Conservation (phyloP, 2,113 vertebrate species). For the Cebus imitator region DNA sequence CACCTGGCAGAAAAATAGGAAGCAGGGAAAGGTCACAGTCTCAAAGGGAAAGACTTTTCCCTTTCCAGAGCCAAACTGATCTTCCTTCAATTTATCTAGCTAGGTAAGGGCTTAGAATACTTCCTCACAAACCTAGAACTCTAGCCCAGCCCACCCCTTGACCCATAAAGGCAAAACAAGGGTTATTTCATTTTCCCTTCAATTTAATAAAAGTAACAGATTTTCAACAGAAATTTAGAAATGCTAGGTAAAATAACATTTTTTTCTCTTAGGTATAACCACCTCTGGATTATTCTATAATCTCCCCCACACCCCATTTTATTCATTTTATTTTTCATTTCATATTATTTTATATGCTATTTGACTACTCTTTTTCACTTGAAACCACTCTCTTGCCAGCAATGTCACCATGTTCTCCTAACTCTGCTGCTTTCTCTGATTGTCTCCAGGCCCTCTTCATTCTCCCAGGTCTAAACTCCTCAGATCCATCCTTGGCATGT, state of each 20-base stretch:
- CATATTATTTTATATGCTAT: neutral
- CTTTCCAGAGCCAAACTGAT: neutral
- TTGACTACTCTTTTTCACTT: neutral
- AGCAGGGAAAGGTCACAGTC: neutral
- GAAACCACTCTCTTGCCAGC: neutral
- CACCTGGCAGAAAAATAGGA: slow-evolving; percentile 84
- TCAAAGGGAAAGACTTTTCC: neutral
- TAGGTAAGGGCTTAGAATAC: neutral
- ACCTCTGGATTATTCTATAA: neutral
- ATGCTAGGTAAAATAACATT: neutral
- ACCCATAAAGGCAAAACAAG: neutral
- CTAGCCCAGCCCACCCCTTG: neutral
- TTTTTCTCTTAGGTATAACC: slow-evolving; percentile 23
- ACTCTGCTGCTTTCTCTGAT: slow-evolving; percentile 19
- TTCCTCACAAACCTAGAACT: neutral
- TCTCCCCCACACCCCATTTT: neutral
- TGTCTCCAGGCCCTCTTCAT: neutral
- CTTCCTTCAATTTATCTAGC: neutral
- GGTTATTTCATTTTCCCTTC: neutral
- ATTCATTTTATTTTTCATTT: slow-evolving; percentile 25
- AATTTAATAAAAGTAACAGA: slow-evolving; percentile 31
- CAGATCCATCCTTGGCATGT: neutral
- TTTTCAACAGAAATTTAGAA: slow-evolving; percentile 39
- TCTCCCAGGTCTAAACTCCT: neutral
- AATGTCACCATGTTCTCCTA: neutral